These are phyloP conservation scores for Gallinago paraguaiae DNA, from an alignment of 2,113 vertebrate species.

Conservation along the genomic window DNA sequence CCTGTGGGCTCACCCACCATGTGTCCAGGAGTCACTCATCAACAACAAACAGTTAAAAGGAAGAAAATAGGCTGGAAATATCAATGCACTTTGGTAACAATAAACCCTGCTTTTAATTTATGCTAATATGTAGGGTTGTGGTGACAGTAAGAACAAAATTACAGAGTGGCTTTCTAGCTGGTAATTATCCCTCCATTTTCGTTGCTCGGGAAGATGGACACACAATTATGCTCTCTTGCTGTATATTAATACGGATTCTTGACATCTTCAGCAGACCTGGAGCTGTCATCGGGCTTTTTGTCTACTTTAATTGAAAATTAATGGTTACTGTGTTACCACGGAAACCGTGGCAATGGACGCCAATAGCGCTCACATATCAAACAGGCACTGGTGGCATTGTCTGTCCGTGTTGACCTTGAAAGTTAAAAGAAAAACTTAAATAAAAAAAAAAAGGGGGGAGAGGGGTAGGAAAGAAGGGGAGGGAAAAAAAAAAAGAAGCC, in stretches of 20 bases:
- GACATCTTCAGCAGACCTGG: slow-evolving; percentile 99
- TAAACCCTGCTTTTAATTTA: slow-evolving; percentile 88
- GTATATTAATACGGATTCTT: slow-evolving; percentile 99
- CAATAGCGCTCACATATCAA: slow-evolving; percentile 90
- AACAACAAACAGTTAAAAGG: slow-evolving; percentile 85
- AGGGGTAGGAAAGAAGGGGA: slow-evolving; percentile 59
- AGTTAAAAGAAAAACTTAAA: slow-evolving; percentile 89
- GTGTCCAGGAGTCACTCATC: slow-evolving; percentile 79
- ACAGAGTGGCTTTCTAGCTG: slow-evolving; percentile 88
- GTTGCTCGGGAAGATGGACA: slow-evolving; percentile 92
- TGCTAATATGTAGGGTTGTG: slow-evolving; percentile 87
- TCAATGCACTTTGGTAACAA: slow-evolving; percentile 86
- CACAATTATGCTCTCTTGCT: slow-evolving; percentile 99
- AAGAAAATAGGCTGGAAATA: slow-evolving; percentile 81
- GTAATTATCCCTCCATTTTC: slow-evolving; percentile 89
- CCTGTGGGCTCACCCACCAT: slow-evolving; percentile 72
- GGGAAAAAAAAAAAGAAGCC: background rate
- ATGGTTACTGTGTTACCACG: slow-evolving; percentile 99
- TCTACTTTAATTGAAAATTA: slow-evolving; percentile 99
- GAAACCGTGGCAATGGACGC: slow-evolving; percentile 91
- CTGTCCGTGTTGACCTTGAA: slow-evolving; percentile 99
- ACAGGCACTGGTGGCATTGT: slow-evolving; percentile 94
- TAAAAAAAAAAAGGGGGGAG: slow-evolving; percentile 11
- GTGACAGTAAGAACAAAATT: slow-evolving; percentile 89
- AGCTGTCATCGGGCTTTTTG: slow-evolving; percentile 99